Conservation (phyloP, 2,113 vertebrate genomes). For the Poeciliopsis turrubarensis region DNA sequence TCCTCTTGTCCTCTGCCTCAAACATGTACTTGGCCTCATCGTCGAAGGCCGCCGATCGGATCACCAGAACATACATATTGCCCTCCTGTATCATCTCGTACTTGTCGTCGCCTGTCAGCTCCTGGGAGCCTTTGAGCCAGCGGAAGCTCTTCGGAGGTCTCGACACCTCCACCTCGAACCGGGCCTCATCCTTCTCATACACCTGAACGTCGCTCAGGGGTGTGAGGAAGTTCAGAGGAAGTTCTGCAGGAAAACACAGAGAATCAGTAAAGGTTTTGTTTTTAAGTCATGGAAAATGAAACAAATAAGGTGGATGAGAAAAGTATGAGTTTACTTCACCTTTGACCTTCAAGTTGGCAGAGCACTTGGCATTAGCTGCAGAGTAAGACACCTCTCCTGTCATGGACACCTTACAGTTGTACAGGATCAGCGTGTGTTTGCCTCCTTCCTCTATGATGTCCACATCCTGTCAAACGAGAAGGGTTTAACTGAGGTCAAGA, state of each 20-base stretch:
- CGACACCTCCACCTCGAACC: slow-evolving; percentile 94
- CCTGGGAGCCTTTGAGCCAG: slow-evolving; percentile 94
- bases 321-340: slow-evolving; percentile 74
- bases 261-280: not conserved
- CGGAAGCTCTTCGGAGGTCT: slow-evolving; percentile 89
- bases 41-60: slow-evolving; percentile 89
- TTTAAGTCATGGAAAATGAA: no score
- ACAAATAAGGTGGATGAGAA: not conserved
- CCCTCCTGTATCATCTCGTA: slow-evolving; percentile 86
- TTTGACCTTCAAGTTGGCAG: slow-evolving; percentile 97
- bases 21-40: slow-evolving; percentile 97
- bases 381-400: slow-evolving; percentile 91
- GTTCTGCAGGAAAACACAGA: slow-evolving; percentile 76
- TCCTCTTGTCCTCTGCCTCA: slow-evolving; percentile 96
- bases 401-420: slow-evolving; percentile 93
- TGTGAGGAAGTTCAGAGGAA: slow-evolving; percentile 93
- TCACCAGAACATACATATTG: slow-evolving; percentile 83
- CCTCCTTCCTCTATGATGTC: slow-evolving; percentile 95
- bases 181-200: slow-evolving; percentile 95
- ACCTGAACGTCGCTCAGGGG: slow-evolving; percentile 90
- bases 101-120: slow-evolving; percentile 86
- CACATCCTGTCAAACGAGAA: slow-evolving; percentile 81
- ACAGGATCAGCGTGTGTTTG: slow-evolving; percentile 91
- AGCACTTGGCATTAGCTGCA: slow-evolving; percentile 92
- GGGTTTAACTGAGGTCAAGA: not conserved